These are phyloP conservation scores for Tenualosa thibaudeaui DNA, from an alignment of 2,797 vertebrate genomes.

Conservation along the genomic window DNA sequence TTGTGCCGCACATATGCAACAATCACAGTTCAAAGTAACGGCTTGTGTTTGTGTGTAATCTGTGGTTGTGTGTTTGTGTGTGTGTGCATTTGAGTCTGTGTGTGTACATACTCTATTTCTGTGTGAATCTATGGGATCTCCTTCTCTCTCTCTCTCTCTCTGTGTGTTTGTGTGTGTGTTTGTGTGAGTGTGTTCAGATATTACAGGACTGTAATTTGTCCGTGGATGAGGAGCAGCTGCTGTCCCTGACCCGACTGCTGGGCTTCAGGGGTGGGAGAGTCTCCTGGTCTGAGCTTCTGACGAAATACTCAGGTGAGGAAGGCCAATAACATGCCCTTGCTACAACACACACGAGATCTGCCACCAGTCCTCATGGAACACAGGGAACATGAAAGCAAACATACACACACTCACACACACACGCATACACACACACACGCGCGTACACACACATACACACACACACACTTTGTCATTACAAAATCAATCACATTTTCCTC, in stretches of 20 bases:
- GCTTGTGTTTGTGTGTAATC: background rate
- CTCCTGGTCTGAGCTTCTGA: background rate
- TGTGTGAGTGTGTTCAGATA: conserved; percentile 47
- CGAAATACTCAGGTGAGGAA: background rate
- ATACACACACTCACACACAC: conserved; percentile 38
- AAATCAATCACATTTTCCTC: conserved; percentile 10
- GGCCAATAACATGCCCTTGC: background rate
- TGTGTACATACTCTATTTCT: background rate
- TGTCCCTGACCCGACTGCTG: conserved; percentile 39
- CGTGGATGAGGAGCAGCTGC: conserved; percentile 60
- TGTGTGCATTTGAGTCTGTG: background rate
- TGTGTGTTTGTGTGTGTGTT: background rate
- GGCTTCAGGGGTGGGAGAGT: background rate
- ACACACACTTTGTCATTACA: conserved; percentile 3
- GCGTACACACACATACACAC: background rate
- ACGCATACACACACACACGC: conserved; percentile 34
- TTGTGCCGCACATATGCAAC: background rate
- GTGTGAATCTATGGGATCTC: background rate
- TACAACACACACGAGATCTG: conserved; percentile 29
- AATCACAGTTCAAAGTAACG: conserved; percentile 12
- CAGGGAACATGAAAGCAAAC: background rate
- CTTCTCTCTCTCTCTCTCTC: background rate
- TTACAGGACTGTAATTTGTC: conserved; percentile 62
- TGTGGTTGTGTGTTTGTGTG: background rate
- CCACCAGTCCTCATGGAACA: too few species aligned